Base-by-base conservation (phyloP, 92 coral and sea anemone species). In the Galaxea fascicularis region DNA sequence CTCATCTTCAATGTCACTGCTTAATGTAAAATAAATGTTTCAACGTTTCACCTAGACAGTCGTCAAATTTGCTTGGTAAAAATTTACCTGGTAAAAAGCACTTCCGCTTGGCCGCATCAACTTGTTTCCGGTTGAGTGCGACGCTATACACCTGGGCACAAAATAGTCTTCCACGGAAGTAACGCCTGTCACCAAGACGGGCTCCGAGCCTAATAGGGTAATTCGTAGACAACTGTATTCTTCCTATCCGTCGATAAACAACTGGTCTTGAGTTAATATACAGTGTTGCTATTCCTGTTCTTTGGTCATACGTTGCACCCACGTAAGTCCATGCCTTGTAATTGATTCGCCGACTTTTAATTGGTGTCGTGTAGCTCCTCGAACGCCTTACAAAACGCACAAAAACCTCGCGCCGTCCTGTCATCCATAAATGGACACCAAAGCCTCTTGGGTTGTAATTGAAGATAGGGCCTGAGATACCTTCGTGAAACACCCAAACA, bases 361-460 rank as follows among this genome's bases (percentile, higher is more conserved):
- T 18, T 71, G 85, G 77, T 73, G 29, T 56, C 10, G 88, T 60
- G 66, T 56, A 76, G 6, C 31, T 56, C 31, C 80, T 71, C 18
- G 82, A 70, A 17, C 92, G 92, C 27, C 59, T 81, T 14, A 73
- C 88, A 72, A 92, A 92, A 51, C 95, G 92, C 21, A 65, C 95
- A 71, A 89, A 89, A 28, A 92, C 68, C 20, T 69, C 78, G 17
- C 87, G 78, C 52, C 74, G 89, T 77, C 88, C 88, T n/a, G 76
- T 65, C 92, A 92, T 89, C 92, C 90, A 89, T 7, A 92, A 68
- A 41, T 89, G 90, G 17, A 92, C 95, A 39, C 90, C 92, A 60
- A 80, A 89, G 3, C 90, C 90, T 39, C 78, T 76, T 12, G 82
- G 85, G 74, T 86, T 85, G 81, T 88, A 92, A 62, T 92, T 77